Base-by-base conservation (phyloP, 2,888 invertebrate genomes). In the Plemyria rubiginata region DNA sequence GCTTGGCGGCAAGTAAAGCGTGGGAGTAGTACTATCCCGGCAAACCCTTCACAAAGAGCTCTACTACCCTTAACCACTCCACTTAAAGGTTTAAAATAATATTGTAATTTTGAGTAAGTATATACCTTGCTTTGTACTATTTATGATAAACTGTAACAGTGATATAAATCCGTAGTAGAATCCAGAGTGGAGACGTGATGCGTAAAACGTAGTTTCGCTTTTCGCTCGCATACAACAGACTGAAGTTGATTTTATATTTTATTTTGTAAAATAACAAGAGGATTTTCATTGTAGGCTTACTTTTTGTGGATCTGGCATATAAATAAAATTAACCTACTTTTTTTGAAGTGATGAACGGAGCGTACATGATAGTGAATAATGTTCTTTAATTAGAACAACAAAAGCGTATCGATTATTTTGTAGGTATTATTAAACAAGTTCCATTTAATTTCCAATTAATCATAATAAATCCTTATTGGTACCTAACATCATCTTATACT, bases 241-340 rank as follows among this genome's bases (percentile, higher is more conserved):
- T 65, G 55, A 60, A 68, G 68, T 67, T 60, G 58, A 60, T 62
- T 52, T 59, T 60, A 58, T 48, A 58, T 48, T 50, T 51, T 64
- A 65, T 32, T 70, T 68, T 64, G 65, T 59, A 66, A 57, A 56
- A 45, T 59, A 65, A 65, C 67, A 60, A 67, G 53, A 57, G 45
- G 52, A 43, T 51, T 65, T 65, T 56, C 40, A 58, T 40, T 60
- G 56, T 57, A 40, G 43, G 51, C 62, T 54, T 60, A 57, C 65
- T 64, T 63, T 63, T 48, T 22, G n/a, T 15, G 29, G 49, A 49
- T 49, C n/a, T 38, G 32, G 15, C 41, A 40, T 38, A 57, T 66
- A 66, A 65, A 62, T 56, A 57, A 63, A 54, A 66, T 68, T 66
- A 60, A 52, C 64, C 57, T 58, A 55, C 41, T 61, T 61, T 65